Evolutionary conservation across 2,113 vertebrate species (phyloP).

Genomic region (Xenus cinereus): DNA sequence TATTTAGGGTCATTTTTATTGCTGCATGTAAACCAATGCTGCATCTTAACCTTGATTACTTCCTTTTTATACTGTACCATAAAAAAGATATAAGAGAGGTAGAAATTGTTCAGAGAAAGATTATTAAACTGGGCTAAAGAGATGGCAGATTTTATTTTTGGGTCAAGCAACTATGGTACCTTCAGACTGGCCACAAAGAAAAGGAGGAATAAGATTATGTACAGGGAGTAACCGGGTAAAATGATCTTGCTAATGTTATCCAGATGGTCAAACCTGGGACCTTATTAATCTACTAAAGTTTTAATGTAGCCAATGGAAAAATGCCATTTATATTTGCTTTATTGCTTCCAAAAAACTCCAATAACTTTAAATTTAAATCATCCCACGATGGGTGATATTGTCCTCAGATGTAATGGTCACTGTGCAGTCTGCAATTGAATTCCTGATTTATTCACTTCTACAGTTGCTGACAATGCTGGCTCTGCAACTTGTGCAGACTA

Average conservation of each 20-base stretch:
- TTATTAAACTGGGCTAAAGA: background rate
- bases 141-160: background rate
- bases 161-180: background rate
- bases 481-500: background rate
- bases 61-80: background rate
- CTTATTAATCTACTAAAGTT: background rate
- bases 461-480: background rate
- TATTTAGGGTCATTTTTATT: background rate
- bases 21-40: background rate
- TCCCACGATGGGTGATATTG: rapidly evolving
- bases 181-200: background rate
- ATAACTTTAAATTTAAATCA: background rate
- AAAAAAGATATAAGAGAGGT: background rate
- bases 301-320: background rate
- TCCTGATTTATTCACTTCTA: background rate
- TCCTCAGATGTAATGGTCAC: background rate
- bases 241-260: background rate
- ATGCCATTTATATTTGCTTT: background rate
- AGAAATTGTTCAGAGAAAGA: background rate
- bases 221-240: background rate
- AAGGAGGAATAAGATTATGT: background rate
- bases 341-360: background rate
- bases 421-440: background rate
- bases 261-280: background rate
- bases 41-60: background rate